Percentiles rank a stretch among this genome's conserved stretches.
These are phyloP conservation scores for Gorsachius magnificus DNA, from an alignment of 2,797 vertebrate genomes.

Conservation along the genomic window DNA sequence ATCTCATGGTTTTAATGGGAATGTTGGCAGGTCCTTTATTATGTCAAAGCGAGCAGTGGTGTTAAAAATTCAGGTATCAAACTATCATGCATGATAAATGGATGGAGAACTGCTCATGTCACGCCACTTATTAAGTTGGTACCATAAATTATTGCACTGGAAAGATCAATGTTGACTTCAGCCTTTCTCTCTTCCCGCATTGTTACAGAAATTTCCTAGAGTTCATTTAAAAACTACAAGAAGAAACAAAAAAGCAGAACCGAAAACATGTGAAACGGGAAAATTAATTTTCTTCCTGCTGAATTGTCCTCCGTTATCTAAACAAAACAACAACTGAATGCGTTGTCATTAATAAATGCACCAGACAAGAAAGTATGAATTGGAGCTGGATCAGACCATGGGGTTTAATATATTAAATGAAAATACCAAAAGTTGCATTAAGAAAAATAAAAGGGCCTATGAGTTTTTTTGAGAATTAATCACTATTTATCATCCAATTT, in stretches of 20 bases:
- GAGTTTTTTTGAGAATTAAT: neutral
- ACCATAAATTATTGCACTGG: slow-evolving; percentile 20
- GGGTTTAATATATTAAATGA: neutral
- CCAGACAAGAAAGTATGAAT: neutral
- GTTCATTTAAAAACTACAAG: neutral
- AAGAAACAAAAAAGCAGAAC: neutral
- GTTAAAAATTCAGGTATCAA: slow-evolving; percentile 45
- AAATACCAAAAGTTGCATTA: neutral
- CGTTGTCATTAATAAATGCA: neutral
- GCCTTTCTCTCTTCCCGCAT: neutral
- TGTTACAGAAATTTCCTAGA: neutral
- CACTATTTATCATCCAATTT: neutral
- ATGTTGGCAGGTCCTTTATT: slow-evolving; percentile 48
- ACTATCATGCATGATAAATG: slow-evolving; percentile 24
- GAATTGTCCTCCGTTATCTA: neutral
- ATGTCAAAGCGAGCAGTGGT: neutral
- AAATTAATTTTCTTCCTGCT: neutral
- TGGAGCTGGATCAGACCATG: neutral
- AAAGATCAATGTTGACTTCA: slow-evolving; percentile 24
- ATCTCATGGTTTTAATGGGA: neutral
- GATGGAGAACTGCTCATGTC: neutral
- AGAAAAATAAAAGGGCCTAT: neutral
- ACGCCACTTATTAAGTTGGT: slow-evolving; percentile 2
- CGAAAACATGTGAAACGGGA: neutral
- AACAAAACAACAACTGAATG: neutral